Base-by-base conservation (phyloP, 2,888 invertebrate species). In the Branchipolynoe longqiensis region DNA sequence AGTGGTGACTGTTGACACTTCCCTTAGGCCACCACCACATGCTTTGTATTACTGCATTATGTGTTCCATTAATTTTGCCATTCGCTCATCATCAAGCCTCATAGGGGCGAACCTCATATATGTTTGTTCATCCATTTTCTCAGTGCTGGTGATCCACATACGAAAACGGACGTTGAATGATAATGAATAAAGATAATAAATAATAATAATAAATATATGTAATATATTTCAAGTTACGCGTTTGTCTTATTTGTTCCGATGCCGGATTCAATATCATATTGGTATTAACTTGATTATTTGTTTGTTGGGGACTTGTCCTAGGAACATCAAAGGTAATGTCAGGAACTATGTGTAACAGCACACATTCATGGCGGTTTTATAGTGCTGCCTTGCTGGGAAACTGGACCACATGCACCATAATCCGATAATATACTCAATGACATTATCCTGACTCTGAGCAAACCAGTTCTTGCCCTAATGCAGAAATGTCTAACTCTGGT, bases 181-280 rank as follows among this genome's bases (percentile, higher is more conserved):
- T 56, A 56, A 62, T 69, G 38, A 69, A 69, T 69, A 69, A 36
- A 69, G 33, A 38, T 69, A 69, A 69, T 69, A 69, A 36, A 69
- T 69, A n/a, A n/a, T 36, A 69, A 69, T 56, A 56, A 62, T 69
- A 69, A 69, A 69, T 69, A 69, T 69, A 69, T 69, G 69, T 69
- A 69, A 69, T 69, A 69, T 69, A 69, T 69, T 69, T 69, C 69
- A 69, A 33, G 2, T 18, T 69, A 22, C 36, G n/a, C 38, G 69
- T 69, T 33, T n/a, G 33, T 18, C 36, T 69, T 69, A 6, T 69
- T 69, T 69, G 69, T 69, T 69, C 18, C 36, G 22, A 12, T 62
- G 33, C 14, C 25, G 58, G 28, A 62, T 28, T 62, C 33, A 31
- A n/a, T 31, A 62, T 62, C 31, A 31, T 62, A 25, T 58, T 58